These are phyloP conservation scores for Myotis daubentonii DNA, from an alignment of 2,797 vertebrate species.

Conservation along the genomic window DNA sequence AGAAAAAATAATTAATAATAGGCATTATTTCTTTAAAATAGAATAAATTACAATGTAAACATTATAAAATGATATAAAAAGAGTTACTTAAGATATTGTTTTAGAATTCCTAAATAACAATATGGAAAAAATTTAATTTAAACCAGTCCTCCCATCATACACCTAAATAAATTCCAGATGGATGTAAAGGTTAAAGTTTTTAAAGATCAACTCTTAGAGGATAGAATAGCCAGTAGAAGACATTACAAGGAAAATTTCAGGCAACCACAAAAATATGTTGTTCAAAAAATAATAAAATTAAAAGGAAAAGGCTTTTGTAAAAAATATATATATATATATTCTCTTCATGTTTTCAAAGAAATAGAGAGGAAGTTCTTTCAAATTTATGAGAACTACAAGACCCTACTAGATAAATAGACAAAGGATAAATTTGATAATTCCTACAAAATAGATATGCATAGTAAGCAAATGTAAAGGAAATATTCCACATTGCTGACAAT, in stretches of 20 bases:
- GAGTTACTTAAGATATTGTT: not conserved
- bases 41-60: not conserved
- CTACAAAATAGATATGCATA: not conserved
- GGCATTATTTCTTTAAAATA: slow-evolving; percentile 30
- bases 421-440: slow-evolving; percentile 2
- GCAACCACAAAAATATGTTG: not conserved
- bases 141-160: not conserved
- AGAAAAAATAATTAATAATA: slow-evolving; percentile 10
- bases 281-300: slow-evolving; percentile 32
- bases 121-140: slow-evolving; percentile 25
- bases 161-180: slow-evolving; percentile 36
- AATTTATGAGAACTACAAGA: slow-evolving; percentile 30
- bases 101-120: slow-evolving; percentile 23
- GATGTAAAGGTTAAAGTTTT: not conserved
- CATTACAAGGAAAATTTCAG: slow-evolving; percentile 25
- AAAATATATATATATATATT: not conserved
- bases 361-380: not conserved
- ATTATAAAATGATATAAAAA: slow-evolving; percentile 39
- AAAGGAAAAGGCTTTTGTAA: not conserved
- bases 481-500: not conserved
- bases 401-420: not conserved
- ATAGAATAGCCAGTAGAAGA: slow-evolving; percentile 5
- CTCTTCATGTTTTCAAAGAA: not conserved
- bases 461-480: slow-evolving; percentile 51
- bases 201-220: slow-evolving; percentile 21